Percentiles rank a stretch among this genome's conserved stretches.
These are phyloP conservation scores for Turnix velox DNA, from an alignment of 2,113 vertebrate species.

Conservation along the genomic window DNA sequence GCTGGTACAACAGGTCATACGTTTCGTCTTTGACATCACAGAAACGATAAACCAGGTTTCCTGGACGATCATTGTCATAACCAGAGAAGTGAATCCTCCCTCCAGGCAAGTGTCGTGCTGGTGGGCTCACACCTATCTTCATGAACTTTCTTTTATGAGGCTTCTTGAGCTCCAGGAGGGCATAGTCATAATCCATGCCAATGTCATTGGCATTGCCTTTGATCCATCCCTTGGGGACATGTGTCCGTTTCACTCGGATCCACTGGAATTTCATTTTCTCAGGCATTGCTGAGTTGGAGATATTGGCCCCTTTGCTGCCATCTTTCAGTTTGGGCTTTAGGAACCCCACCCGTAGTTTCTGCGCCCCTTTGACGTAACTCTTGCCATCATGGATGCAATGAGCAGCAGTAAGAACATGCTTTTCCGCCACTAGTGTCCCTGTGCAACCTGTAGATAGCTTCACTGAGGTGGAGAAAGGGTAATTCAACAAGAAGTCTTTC, in stretches of 20 bases:
- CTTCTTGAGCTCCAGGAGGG: constrained; percentile 93
- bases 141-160: constrained; percentile 93
- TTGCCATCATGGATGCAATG: constrained; percentile 96
- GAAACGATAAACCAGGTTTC: constrained; percentile 93
- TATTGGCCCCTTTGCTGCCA: constrained; percentile 55
- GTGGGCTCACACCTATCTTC: constrained; percentile 91
- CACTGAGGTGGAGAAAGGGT: constrained; percentile 92
- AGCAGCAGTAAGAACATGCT: constrained; percentile 92
- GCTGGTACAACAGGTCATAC: constrained; percentile 91
- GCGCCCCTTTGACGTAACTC: constrained; percentile 94
- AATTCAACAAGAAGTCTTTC: constrained; percentile 88
- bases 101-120: constrained; percentile 82
- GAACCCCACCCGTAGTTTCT: constrained; percentile 92
- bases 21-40: constrained; percentile 92
- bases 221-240: constrained; percentile 98
- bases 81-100: constrained; percentile 94
- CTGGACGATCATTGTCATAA: constrained; percentile 89
- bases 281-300: constrained; percentile 36
- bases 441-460: constrained; percentile 96
- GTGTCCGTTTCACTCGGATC: constrained; percentile 94
- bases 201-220: constrained; percentile 95
- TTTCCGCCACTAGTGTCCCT: constrained; percentile 89
- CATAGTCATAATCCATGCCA: constrained; percentile 99
- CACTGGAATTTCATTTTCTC: constrained; percentile 96
- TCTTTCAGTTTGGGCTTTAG: constrained; percentile 85